Evolutionary conservation across 2,888 invertebrate genomes (phyloP).

Genomic region (Atethmia centrago): DNA sequence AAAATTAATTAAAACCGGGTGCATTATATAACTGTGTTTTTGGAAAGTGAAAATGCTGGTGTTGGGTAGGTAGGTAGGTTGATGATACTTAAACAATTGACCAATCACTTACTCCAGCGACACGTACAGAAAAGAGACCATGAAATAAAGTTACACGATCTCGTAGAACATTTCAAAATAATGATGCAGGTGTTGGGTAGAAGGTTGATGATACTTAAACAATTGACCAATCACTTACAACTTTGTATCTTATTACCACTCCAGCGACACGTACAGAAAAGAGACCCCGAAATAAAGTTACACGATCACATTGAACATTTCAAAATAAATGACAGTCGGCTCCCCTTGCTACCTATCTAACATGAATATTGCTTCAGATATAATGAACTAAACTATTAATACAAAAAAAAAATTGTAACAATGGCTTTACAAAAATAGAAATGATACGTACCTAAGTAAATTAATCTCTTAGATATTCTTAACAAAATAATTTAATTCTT

Average conservation of each 20-base stretch:
- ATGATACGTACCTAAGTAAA: neutral
- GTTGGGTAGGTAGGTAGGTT: neutral
- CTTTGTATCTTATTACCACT: neutral
- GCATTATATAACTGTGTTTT: no score
- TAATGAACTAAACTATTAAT: neutral
- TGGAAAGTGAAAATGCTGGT: no score
- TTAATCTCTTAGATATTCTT: neutral
- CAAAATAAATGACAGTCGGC: neutral
- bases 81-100: neutral
- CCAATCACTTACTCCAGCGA: neutral
- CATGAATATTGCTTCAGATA: neutral
- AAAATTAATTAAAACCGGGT: no score
- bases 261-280: neutral
- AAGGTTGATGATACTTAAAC: neutral
- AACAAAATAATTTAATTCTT: neutral
- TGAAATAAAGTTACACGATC: neutral
- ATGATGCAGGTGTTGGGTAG: neutral
- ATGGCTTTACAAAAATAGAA: neutral
- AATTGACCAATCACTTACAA: neutral
- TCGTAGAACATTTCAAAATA: neutral
- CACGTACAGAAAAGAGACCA: neutral
- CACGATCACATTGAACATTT: neutral
- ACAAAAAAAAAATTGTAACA: neutral
- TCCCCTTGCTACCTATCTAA: no score
- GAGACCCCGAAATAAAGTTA: neutral